Evolutionary conservation across 2,797 vertebrate genomes (phyloP), one percentile per base, ranked within the genome.

Genomic region (Choloepus didactylus): DNA sequence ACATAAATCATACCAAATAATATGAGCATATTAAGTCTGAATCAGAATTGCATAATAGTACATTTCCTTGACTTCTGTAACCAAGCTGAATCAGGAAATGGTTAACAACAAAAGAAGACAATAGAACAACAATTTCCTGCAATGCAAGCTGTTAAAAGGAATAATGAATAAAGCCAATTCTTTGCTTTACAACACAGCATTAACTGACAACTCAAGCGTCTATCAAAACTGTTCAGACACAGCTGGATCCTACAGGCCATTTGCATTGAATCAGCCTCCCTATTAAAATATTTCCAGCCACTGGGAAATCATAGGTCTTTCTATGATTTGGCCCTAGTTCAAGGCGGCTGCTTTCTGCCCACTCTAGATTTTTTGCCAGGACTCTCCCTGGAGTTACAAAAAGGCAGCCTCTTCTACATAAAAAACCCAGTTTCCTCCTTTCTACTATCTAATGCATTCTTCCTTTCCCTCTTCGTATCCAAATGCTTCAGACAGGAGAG

Each of bases 51-150:
- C 72, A 72, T 60, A 92, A 77, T 69, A 87, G 62, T 35, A 83
- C 56, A 93, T 82, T 89, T 60, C 31, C 29, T 93, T 96, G 59
- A 11, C 46, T 95, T 89, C 91, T 15, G 85, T 41, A 91, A 3
- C 0, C 23, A 87, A 0, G 9, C 8, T 69, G 59, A 92, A 86
- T 79, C 80, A 91, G 96, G 91, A 91, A 87, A 59, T 35, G 8
- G 31, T 79, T 72, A 67, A 94, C 49, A 94, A 95, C 82, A 81
- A 97, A 87, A 93, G 29, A 73, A 95, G 49, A 72, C 90, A 95
- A 92, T 10, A 92, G 72, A 76, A 94, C 62, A 35, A 73, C 70
- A 86, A 35, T 54, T 89, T 89, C 60, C 56, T 96, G 59, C 80
- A 75, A 92, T 44, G n/a, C 1, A 46, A 92, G 38, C 16, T 89